Evolutionary conservation across 2,888 invertebrate genomes (phyloP).

Genomic region (Gnatocerus cornutus): DNA sequence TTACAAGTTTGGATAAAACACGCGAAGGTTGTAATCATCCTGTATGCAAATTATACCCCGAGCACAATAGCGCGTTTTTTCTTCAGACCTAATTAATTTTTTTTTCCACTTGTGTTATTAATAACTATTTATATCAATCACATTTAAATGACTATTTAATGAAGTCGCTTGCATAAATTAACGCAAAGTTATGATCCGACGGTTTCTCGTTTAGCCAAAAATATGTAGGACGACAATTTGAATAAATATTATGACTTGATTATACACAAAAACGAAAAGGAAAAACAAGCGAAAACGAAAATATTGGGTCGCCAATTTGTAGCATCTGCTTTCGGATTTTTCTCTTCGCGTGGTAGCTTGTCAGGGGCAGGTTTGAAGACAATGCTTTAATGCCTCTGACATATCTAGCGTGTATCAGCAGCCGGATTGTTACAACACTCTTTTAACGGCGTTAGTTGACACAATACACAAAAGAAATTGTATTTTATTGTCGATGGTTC

Average conservation of each 20-base stretch:
- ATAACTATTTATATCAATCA: slow-evolving; percentile 23
- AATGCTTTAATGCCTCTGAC: not conserved
- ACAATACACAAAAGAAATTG: slow-evolving; percentile 16
- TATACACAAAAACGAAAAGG: slow-evolving; percentile 1
- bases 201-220: not conserved
- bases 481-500: slow-evolving; percentile 8
- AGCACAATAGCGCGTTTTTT: slow-evolving; percentile 20
- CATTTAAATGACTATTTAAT: slow-evolving; percentile 23
- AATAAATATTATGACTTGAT: slow-evolving; percentile 20
- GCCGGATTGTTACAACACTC: slow-evolving; percentile 1
- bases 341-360: not conserved
- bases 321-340: not conserved
- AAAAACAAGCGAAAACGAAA: not conserved
- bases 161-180: slow-evolving; percentile 11
- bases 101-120: slow-evolving; percentile 12
- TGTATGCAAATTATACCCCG: slow-evolving; percentile 21
- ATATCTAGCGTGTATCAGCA: slow-evolving; percentile 8
- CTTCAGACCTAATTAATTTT: slow-evolving; percentile 24
- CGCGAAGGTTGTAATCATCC: slow-evolving; percentile 13
- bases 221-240: slow-evolving; percentile 21
- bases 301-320: not conserved
- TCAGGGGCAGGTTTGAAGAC: not conserved
- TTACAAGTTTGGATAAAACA: slow-evolving; percentile 22
- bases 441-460: slow-evolving; percentile 17
- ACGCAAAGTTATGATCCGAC: not conserved